Evolutionary conservation across 1,140 invertebrate genomes (phyloP).

Genomic region (Penaeus chinensis): DNA sequence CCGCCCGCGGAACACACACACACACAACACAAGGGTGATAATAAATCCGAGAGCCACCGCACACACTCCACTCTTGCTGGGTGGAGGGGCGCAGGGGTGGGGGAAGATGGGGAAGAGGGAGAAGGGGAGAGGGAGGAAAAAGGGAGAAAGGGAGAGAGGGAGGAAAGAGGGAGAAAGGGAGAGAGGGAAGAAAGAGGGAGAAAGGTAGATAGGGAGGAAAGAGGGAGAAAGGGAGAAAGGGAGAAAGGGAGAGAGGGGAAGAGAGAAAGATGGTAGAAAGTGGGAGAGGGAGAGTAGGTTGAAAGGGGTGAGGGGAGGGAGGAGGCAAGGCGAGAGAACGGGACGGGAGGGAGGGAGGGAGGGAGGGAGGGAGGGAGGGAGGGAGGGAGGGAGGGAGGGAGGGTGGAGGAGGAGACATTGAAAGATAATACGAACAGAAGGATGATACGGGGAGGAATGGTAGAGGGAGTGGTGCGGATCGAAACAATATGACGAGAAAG

Average conservation of each 20-base stretch:
- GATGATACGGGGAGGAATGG: not conserved
- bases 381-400: no score
- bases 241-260: not conserved
- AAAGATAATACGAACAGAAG: not conserved
- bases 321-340: not conserved
- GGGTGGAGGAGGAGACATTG: not conserved
- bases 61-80: not conserved
- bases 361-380: no score
- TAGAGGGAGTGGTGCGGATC: not conserved
- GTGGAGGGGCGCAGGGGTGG: not conserved
- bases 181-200: not conserved
- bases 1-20: no score
- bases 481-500: not conserved
- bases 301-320: slow-evolving; percentile 5
- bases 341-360: no score
- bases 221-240: not conserved
- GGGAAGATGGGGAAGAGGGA: not conserved
- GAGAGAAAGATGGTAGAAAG: not conserved
- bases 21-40: no score
- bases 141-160: not conserved
- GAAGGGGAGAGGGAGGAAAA: not conserved
- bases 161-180: not conserved
- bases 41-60: no score
- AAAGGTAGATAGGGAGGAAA: not conserved
- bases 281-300: not conserved